Conservation (phyloP, 2,888 invertebrate genomes). For the Aleiodes testaceus region DNA sequence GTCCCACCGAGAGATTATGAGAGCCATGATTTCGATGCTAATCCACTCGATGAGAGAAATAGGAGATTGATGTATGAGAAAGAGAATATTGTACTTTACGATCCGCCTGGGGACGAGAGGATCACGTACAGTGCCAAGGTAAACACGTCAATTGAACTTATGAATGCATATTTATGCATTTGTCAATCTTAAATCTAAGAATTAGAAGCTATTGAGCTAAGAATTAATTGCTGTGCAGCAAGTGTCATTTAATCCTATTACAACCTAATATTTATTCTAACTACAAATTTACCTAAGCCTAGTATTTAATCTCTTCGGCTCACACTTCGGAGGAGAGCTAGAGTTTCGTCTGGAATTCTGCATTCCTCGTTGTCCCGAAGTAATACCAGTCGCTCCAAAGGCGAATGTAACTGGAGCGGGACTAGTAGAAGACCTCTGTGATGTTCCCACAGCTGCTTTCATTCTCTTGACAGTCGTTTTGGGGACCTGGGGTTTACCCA, state of each 20-base stretch:
- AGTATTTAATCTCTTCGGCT: not conserved
- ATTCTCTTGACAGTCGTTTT: not conserved
- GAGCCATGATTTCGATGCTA: constrained; percentile 70
- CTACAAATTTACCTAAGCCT: not conserved
- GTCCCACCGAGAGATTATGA: constrained; percentile 69
- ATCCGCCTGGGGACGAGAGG: constrained; percentile 46
- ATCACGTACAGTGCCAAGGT: constrained; percentile 25
- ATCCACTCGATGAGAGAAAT: constrained; percentile 67
- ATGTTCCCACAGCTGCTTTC: not conserved
- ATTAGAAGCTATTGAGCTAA: not conserved
- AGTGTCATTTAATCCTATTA: constrained; percentile 9
- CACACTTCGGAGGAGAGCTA: not conserved
- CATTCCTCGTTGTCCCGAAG: not conserved
- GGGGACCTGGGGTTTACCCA: not conserved
- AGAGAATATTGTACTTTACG: constrained; percentile 59
- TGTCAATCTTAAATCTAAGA: not conserved
- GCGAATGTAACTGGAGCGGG: not conserved
- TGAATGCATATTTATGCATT: not conserved
- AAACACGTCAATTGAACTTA: not conserved
- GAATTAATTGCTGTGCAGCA: constrained; percentile 21
- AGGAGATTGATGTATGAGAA: constrained; percentile 61
- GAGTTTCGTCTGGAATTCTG: constrained; percentile 4
- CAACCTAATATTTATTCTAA: not conserved
- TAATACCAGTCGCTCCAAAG: constrained; percentile 3
- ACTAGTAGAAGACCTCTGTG: not conserved